Base-by-base conservation (phyloP, 2,888 invertebrate genomes). In the Cylindroiulus punctatus region DNA sequence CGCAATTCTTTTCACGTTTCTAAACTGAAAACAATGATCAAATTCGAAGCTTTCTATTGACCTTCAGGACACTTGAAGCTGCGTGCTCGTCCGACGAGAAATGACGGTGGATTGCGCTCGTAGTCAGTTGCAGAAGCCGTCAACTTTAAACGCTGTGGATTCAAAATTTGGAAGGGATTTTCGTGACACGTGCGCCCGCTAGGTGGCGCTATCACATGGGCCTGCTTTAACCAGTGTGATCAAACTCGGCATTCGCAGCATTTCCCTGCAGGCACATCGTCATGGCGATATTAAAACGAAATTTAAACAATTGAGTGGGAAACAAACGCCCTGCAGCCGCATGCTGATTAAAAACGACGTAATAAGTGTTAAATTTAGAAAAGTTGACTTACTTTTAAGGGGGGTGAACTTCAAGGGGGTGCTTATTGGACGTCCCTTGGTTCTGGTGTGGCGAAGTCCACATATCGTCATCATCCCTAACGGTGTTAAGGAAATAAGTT, bases 1-100 rank as follows among this genome's bases (percentile, higher is more conserved):
- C 26, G 26, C 65, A 65, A 65, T 65, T 26, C 8, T 65, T 65
- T 65, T 65, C 26, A 14, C 65, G 65, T 65, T 65, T 65, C 26
- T 26, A 65, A 65, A 65, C 12, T 65, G 65, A 65, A 65, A 65
- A 65, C 65, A 65, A 65, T 65, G 65, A 65, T 65, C 65, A 65
- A 65, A 65, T 26, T 26, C 26, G 65, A 8, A 65, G 65, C 65
- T 65, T 65, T 65, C 65, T 26, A 65, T 65, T 65, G 65, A 65
- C 65, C 65, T 65, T 65, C 65, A 26, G 65, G 10, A 65, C 65
- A 65, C 65, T 65, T 65, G 65, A 65, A 65, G 65, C 65, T 65
- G 65, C 65, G 4, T 4, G 26, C 26, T 12, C 22, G 65, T 26
- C 3, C 65, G 4, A 26, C 65, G 26, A 65, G 10, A 65, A 26